Base-by-base conservation (phyloP, 2,113 vertebrate genomes). In the Hucho hucho region DNA sequence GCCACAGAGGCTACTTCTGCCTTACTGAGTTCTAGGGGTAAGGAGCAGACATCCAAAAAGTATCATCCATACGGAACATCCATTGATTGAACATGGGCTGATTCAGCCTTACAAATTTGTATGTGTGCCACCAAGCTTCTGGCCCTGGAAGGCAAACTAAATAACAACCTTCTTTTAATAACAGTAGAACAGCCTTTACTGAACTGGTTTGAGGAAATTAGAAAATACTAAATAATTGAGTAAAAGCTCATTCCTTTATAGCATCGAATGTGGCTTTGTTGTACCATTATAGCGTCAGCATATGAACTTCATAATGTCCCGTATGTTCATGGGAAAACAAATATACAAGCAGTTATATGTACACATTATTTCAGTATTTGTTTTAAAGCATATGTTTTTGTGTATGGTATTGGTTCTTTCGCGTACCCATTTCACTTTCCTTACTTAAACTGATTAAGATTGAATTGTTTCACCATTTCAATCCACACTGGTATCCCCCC, bases 281-380 rank as follows among this genome's bases (percentile, higher is more conserved):
- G 13, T 20, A 14, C 58, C 7, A 61, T 22, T 22, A 61, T 61
- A 61, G 53, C 53, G 20, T 56, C 13, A 18, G 47, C 67, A 66
- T 12, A 46, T 29, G n/a, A 14, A 61, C 22, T 56, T 64, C 6
- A 59, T 13, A 22, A 70, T 43, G 20, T 69, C 20, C 18, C 37
- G 6, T 47, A 25, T 5, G 20, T 16, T 24, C n/a, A 72, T 72
- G 22, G 24, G 73, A 32, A 78, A 79, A 77, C 6, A 73, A 75
- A 79, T 58, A 49, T 68, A 79, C 24, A 71, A 37, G 79, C 64
- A 59, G 69, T 24, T 79, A 46, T 78, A 86, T 79, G 63, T 83
- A 29, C 6, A 87, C 82, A 85, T 20, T 72, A 82, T 88, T 37
- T 78, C 72, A 71, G n/a, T 49, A 61, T 4, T 26, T 14, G 16